These are phyloP conservation scores for Pangasianodon gigas DNA, from an alignment of 2,113 vertebrate genomes.

Conservation along the genomic window DNA sequence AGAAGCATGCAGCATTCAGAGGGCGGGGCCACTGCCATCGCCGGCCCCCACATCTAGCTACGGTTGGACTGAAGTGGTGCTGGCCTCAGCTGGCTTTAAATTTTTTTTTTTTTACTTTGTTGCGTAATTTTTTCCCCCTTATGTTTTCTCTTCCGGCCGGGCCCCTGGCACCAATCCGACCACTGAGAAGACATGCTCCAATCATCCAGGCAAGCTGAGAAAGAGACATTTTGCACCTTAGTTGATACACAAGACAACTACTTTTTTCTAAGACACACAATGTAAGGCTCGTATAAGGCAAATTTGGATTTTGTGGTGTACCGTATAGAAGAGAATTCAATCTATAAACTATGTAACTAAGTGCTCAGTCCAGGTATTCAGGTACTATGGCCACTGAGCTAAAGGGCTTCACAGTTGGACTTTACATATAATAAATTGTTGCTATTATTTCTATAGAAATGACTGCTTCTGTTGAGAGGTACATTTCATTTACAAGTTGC, in stretches of 20 bases:
- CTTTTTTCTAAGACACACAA: background rate
- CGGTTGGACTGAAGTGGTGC: slow-evolving; percentile 68
- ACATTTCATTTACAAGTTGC: background rate
- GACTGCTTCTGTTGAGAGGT: background rate
- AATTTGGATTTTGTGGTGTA: background rate
- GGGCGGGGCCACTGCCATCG: slow-evolving; percentile 81
- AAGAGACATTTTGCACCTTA: background rate
- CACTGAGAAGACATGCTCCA: slow-evolving; percentile 87
- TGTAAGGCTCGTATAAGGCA: background rate
- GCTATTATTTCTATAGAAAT: background rate
- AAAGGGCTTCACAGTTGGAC: background rate
- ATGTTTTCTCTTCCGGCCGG: slow-evolving; percentile 83
- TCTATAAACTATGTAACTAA: background rate
- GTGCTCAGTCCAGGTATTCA: background rate
- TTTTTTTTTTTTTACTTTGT: slow-evolving; percentile 50
- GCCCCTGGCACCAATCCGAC: slow-evolving; percentile 85
- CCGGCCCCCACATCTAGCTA: slow-evolving; percentile 63
- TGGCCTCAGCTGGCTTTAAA: slow-evolving; percentile 72
- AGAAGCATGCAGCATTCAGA: slow-evolving; percentile 96
- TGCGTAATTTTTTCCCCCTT: slow-evolving; percentile 72
- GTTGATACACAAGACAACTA: background rate
- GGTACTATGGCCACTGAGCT: background rate
- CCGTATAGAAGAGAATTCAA: background rate
- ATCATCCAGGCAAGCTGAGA: slow-evolving; percentile 76
- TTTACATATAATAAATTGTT: background rate